These are phyloP conservation scores for Diloba caeruleocephala DNA, from an alignment of 2,888 invertebrate genomes.

Conservation along the genomic window DNA sequence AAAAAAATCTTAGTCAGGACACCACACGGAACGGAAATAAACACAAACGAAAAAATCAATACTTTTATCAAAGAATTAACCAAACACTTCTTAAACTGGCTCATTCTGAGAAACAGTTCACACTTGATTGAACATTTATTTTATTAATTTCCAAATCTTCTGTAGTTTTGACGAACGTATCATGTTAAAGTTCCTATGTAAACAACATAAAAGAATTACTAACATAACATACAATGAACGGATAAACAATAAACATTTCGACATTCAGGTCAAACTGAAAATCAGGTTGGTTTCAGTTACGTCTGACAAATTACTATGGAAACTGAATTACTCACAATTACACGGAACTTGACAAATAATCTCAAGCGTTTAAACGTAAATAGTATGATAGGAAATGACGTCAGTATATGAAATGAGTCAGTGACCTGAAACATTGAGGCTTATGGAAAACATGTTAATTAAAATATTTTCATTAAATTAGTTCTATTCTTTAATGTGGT, in stretches of 20 bases:
- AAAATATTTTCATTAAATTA: too few relatives aligned
- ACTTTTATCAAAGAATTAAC: too few relatives aligned
- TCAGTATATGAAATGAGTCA: conserved; percentile 34
- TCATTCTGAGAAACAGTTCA: background rate
- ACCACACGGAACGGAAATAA: too few relatives aligned
- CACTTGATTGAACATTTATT: background rate
- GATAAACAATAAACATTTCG: conserved; percentile 8
- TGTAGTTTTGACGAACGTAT: background rate
- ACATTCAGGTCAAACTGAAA: conserved; percentile 23
- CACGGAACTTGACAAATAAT: conserved; percentile 35
- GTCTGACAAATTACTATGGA: conserved; percentile 28
- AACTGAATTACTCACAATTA: conserved; percentile 40
- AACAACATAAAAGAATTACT: conserved; percentile 4
- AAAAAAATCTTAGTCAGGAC: too few relatives aligned
- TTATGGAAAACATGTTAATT: background rate
- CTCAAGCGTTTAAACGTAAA: conserved; percentile 15
- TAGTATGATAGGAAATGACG: conserved; percentile 16
- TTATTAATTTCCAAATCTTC: background rate
- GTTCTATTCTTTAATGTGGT: too few relatives aligned
- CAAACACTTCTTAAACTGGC: background rate
- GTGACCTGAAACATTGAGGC: conserved; percentile 8
- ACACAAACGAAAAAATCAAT: too few relatives aligned
- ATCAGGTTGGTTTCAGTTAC: conserved; percentile 21
- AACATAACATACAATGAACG: conserved; percentile 7
- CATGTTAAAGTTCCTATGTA: background rate